Evolutionary conservation across 1,140 invertebrate species (phyloP).

Genomic region (Sesamia nonagrioides): DNA sequence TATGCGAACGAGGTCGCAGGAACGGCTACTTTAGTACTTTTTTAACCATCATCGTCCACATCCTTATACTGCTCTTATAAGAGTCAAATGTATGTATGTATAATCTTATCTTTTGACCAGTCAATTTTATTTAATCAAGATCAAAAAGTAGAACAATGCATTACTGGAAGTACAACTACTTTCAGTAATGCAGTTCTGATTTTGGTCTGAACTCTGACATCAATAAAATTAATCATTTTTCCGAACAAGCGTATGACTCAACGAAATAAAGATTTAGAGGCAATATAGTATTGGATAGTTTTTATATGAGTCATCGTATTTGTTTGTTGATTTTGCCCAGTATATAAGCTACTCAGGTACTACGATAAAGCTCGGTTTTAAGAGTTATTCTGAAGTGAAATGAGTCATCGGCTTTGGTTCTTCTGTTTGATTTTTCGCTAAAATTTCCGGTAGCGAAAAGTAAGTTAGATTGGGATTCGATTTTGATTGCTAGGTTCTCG

Average conservation of each 20-base stretch:
- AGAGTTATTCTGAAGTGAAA: background rate
- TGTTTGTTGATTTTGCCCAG: slow-evolving; percentile 35
- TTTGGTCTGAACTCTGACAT: slow-evolving; percentile 59
- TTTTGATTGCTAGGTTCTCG: background rate
- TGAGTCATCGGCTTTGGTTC: background rate
- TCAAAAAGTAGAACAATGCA: slow-evolving; percentile 28
- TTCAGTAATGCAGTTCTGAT: too few species aligned
- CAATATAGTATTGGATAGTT: slow-evolving; percentile 3
- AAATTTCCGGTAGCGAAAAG: background rate
- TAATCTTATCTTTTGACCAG: background rate
- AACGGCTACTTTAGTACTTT: background rate
- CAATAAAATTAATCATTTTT: slow-evolving; percentile 61
- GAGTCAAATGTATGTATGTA: too few species aligned
- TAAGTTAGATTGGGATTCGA: background rate
- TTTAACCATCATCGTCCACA: background rate
- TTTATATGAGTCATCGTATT: slow-evolving; percentile 10
- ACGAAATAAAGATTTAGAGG: slow-evolving; percentile 4
- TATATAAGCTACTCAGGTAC: slow-evolving; percentile 18
- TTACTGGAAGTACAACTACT: background rate
- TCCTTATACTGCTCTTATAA: background rate
- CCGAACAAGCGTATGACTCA: slow-evolving; percentile 70
- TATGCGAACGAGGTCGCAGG: background rate
- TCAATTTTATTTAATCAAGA: background rate
- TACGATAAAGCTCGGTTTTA: background rate
- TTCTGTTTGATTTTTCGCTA: background rate